Evolutionary conservation across 2,113 vertebrate species (phyloP), one percentile per base, ranked within the genome.

Genomic region (Chauna torquata): DNA sequence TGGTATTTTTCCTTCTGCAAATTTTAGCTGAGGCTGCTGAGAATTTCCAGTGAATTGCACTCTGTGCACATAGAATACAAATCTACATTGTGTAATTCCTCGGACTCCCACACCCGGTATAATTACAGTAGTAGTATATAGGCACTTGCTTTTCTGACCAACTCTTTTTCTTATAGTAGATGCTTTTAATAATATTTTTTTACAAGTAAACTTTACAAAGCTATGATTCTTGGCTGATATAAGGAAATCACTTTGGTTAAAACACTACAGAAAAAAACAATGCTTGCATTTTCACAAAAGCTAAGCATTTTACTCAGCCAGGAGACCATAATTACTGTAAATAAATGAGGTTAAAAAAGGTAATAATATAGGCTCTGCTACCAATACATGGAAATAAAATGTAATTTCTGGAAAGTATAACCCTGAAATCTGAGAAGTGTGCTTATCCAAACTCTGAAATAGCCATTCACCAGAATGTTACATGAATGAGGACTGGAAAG

Each of bases 151-250:
- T 88, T 84, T 78, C 87, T 50, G 54, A 94, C 36, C 83, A 79
- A 92, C 44, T 72, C 20, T 1, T 2, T 79, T 90, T 96, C 90
- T 93, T 88, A 40, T 5, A 88, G 66, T 72, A 69, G 66, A 92
- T 70, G 85, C n/a, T 95, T 86, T 87, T 76, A 94, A 44, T 90
- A 70, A 40, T 82, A 87, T 32, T 81, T 90, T 66, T 59, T 92
- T 47, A 77, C 71, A 95, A 95, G 22, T 18, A 83, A 88, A 75
- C 86, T 92, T 70, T 76, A 78, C 61, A 58, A 82, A 94, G 50
- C 79, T 80, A 19, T 90, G 71, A 82, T 89, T 88, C 65, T 90
- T 80, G 75, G 61, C 72, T 91, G 42, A 47, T 76, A 44, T 8
- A 34, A 86, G 8, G 50, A 95, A 94, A 92, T 91, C 59, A 90